Conservation (phyloP, 2,888 invertebrate species). For the Ormia ochracea region DNA sequence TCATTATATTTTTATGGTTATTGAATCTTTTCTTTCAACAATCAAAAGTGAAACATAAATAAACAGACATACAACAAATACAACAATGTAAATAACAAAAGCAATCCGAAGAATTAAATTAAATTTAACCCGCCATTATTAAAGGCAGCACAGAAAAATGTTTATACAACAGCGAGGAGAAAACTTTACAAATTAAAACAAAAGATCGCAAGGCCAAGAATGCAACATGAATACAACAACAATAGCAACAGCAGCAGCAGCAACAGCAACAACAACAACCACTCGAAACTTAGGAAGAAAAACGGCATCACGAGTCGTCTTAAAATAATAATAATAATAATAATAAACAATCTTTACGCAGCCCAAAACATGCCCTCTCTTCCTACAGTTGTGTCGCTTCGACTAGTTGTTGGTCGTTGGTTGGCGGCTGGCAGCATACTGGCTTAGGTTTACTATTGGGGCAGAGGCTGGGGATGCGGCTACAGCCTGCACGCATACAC, state of each 20-base stretch:
- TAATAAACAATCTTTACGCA: slow-evolving; percentile 56
- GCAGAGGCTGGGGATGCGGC: not conserved
- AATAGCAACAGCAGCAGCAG: not conserved
- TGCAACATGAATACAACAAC: slow-evolving; percentile 44
- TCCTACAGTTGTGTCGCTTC: slow-evolving; percentile 23
- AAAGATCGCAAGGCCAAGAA: slow-evolving; percentile 63
- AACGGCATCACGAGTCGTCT: slow-evolving; percentile 22
- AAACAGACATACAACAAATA: slow-evolving; percentile 7
- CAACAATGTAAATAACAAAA: slow-evolving; percentile 27
- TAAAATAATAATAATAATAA: slow-evolving; percentile 55
- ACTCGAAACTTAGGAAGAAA: slow-evolving; percentile 11
- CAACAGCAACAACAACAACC: slow-evolving; percentile 10
- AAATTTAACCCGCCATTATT: slow-evolving; percentile 58
- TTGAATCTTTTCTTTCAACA: slow-evolving; percentile 56
- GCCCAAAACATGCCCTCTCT: slow-evolving; percentile 26
- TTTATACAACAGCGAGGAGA: slow-evolving; percentile 31
- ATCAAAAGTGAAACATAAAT: slow-evolving; percentile 46
- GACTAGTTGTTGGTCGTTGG: not conserved
- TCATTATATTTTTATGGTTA: slow-evolving; percentile 10
- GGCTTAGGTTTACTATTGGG: not conserved
- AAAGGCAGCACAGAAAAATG: slow-evolving; percentile 25
- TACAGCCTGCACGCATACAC: not conserved
- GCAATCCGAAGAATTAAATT: slow-evolving; percentile 49
- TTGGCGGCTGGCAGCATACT: slow-evolving; percentile 2
- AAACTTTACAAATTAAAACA: slow-evolving; percentile 62